A percentile compares a stretch with the other conserved stretches of the same genome.
Conservation (phyloP, 37 sponge, comb jelly and placozoan genomes). For the Cladorhizidae sp. region DNA sequence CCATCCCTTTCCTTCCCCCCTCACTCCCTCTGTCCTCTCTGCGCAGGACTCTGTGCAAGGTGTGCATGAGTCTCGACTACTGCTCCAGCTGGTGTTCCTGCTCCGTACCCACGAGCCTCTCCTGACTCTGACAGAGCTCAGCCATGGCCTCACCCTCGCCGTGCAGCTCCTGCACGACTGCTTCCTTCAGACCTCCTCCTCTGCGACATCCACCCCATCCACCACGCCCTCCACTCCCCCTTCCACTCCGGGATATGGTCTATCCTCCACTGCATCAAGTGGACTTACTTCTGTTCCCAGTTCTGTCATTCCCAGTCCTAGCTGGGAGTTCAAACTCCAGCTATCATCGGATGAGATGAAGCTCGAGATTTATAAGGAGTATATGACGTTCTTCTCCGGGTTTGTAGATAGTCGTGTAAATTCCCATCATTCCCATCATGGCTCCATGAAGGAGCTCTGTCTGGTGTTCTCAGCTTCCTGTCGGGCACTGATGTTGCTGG, state of each 20-base stretch:
- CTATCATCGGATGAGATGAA: conserved; percentile 2
- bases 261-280: background rate
- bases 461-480: conserved; percentile 2
- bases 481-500: conserved; percentile 1
- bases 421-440: background rate
- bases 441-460: background rate
- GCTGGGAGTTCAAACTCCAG: no score
- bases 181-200: background rate
- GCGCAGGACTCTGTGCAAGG: background rate
- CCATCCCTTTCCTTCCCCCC: no score
- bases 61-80: background rate
- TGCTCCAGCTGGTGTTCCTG: background rate
- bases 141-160: background rate
- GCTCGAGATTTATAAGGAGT: background rate
- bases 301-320: no score
- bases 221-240: background rate
- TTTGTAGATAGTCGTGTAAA: conserved; percentile 6
- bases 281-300: background rate
- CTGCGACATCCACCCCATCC: conserved; percentile 19
- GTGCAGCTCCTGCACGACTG: background rate
- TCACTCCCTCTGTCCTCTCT: no score
- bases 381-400: conserved; percentile 5
- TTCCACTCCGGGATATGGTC: background rate
- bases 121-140: background rate
- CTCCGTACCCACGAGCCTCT: background rate